Base-by-base conservation (phyloP, 2,113 vertebrate species). In the Canis aureus region DNA sequence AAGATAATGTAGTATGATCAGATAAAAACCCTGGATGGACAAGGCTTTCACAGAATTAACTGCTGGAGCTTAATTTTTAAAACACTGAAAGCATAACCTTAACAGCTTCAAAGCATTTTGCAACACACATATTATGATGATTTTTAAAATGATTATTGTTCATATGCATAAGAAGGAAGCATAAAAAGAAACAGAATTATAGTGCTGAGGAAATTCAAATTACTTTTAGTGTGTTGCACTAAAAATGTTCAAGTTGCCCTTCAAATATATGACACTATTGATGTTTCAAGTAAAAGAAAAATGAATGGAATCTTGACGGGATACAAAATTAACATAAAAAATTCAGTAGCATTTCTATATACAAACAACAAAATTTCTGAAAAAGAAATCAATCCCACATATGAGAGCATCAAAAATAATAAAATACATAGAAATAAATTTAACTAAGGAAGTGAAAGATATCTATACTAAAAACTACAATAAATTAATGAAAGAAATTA, bases 201-300 rank as follows among this genome's bases (percentile, higher is more conserved):
- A 95, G 80, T 17, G 2, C 5, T 55, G 32, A 93, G 51, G 71
- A 92, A 92, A 89, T 82, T 91, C 95, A 91, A 95, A 84, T 49
- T 59, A 84, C 43, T 90, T 94, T 93, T 43, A 62, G 2, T 8
- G 8, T 60, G 59, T 59, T 89, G 5, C 25, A 9, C 43, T 35
- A 79, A 80, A 5, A 79, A 96, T 95, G 15, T 91, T 98, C 84
- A 91, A 95, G 43, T 43, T 93, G 67, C 85, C 79, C 53, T 97
- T 95, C 91, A 97, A 89, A 86, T 83, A 94, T 25, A 91, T 53
- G 15, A 90, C 66, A 71, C 13, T 4, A 74, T 6, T 82, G 10
- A 57, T 86, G 22, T 83, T 96, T 97, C 29, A 80, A 92, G 11
- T 29, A 84, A 92, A 97, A 69, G 29, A 84, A 93, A 97, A 89